A percentile compares a stretch with the other conserved stretches of the same genome.
These are phyloP conservation scores for Psittacula derbiana DNA, from an alignment of 2,797 vertebrate genomes.

Conservation along the genomic window DNA sequence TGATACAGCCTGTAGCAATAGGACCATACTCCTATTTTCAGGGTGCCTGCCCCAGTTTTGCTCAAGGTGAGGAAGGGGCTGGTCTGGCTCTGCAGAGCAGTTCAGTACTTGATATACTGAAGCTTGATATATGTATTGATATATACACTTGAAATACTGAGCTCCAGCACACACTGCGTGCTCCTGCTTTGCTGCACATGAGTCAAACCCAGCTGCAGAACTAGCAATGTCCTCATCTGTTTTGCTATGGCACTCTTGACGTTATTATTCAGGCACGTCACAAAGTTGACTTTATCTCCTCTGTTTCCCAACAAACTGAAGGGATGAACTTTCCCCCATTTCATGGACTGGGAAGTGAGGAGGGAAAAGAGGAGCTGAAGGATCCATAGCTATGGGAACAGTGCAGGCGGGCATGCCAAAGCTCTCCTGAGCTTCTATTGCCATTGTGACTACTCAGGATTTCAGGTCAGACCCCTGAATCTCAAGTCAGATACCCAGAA, in stretches of 20 bases:
- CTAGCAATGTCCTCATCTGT: background rate
- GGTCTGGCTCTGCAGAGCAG: background rate
- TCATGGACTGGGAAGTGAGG: background rate
- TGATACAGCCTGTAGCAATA: background rate
- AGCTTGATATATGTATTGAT: background rate
- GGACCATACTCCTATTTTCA: background rate
- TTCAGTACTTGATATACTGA: accelerated
- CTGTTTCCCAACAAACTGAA: background rate
- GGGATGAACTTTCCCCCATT: background rate
- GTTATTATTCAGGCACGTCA: background rate
- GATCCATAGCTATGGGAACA: background rate
- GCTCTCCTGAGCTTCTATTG: background rate
- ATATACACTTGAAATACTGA: background rate
- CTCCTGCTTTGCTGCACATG: background rate
- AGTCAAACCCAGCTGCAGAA: background rate
- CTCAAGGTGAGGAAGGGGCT: background rate
- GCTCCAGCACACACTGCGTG: accelerated
- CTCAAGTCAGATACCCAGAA: background rate
- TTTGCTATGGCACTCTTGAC: background rate
- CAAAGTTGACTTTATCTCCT: background rate
- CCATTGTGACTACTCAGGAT: background rate
- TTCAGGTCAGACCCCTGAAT: background rate
- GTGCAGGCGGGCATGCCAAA: background rate
- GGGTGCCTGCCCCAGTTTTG: accelerated
- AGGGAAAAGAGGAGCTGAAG: background rate